Conservation (phyloP, 2,888 invertebrate species). For the Drosophila incognita region DNA sequence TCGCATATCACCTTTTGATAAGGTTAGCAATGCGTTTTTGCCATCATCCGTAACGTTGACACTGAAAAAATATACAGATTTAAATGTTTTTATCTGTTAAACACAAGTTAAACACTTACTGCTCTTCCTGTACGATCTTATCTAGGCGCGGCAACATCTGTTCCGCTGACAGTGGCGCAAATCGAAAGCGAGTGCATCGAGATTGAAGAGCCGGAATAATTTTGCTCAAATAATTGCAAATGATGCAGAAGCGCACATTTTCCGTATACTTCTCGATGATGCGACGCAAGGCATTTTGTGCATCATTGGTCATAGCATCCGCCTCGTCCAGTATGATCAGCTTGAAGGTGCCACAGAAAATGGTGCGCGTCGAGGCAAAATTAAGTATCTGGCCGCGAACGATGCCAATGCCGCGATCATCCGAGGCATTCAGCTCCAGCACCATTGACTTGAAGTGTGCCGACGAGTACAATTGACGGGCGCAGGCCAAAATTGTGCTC, state of each 20-base stretch:
- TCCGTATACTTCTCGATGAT: slow-evolving; percentile 99
- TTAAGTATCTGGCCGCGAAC: slow-evolving; percentile 97
- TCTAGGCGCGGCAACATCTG: slow-evolving; percentile 96
- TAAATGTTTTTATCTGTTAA: neutral
- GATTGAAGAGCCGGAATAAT: slow-evolving; percentile 99
- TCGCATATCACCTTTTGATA: slow-evolving; percentile 99
- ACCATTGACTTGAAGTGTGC: slow-evolving; percentile 97
- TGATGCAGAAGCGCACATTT: slow-evolving; percentile 98
- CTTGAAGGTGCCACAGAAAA: slow-evolving; percentile 97
- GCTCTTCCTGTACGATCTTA: slow-evolving; percentile 92
- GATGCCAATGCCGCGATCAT: slow-evolving; percentile 98
- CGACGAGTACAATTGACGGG: slow-evolving; percentile 94
- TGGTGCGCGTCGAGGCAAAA: slow-evolving; percentile 98
- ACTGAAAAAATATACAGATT: slow-evolving; percentile 85
- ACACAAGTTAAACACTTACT: slow-evolving; percentile 86
- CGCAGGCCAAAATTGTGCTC: slow-evolving; percentile 98
- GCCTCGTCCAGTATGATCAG: slow-evolving; percentile 99
- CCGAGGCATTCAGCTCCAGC: slow-evolving; percentile 97
- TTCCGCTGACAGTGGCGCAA: slow-evolving; percentile 93
- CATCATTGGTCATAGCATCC: slow-evolving; percentile 99
- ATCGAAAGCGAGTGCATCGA: slow-evolving; percentile 97
- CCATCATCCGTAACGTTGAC: slow-evolving; percentile 94
- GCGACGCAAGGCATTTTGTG: slow-evolving; percentile 98
- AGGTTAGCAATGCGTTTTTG: slow-evolving; percentile 92
- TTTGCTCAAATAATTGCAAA: slow-evolving; percentile 99